Evolutionary conservation across 2,888 invertebrate genomes (phyloP).

Genomic region (Drosophila aldrichi): DNA sequence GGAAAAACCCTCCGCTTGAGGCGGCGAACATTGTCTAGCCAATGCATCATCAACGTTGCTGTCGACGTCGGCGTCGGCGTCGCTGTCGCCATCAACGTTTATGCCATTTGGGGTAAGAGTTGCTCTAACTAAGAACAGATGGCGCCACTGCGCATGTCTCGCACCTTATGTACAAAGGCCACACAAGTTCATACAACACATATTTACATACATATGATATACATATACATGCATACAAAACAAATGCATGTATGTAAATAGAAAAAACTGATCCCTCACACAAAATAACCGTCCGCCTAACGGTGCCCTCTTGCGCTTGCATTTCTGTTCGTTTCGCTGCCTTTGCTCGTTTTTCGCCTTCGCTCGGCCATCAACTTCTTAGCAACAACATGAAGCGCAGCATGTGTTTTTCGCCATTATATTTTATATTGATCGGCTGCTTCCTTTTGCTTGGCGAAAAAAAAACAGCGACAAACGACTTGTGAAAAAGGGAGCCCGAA

Average conservation of each 20-base stretch:
- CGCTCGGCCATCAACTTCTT: constrained; percentile 9
- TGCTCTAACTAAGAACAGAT: constrained; percentile 49
- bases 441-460: constrained; percentile 52
- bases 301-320: constrained; percentile 57
- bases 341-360: constrained; percentile 25
- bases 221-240: constrained; percentile 15
- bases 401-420: constrained; percentile 57
- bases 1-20: constrained; percentile 66
- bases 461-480: constrained; percentile 15
- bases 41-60: constrained; percentile 56
- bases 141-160: constrained; percentile 69
- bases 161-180: constrained; percentile 54
- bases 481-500: constrained; percentile 57
- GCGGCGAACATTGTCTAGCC: constrained; percentile 52
- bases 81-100: constrained; percentile 6
- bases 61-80: constrained; percentile 1
- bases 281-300: constrained; percentile 51
- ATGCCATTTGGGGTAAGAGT: constrained; percentile 60
- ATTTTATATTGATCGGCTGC: constrained; percentile 64
- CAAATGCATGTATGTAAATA: constrained; percentile 49
- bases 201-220: constrained; percentile 5
- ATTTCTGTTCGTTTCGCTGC: constrained; percentile 34
- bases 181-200: constrained; percentile 13
- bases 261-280: constrained; percentile 74
- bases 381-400: constrained; percentile 12